phyloP scores from a whole-genome alignment of 2,888 invertebrate species.

The Nephrotoma guestfalica region DNA sequence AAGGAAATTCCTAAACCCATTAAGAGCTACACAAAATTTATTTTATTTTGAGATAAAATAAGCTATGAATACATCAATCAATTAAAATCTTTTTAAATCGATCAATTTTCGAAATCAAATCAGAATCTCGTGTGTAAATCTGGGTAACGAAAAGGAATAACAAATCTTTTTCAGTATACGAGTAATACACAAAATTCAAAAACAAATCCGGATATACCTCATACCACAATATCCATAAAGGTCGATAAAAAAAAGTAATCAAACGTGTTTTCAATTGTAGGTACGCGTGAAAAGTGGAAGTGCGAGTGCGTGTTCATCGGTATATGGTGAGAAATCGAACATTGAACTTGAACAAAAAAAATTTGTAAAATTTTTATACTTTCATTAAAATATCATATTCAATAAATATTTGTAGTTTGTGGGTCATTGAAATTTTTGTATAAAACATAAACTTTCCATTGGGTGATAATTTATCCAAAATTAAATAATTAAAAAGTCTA shows the following conservation, averaged over 20 bases:
- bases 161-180: not conserved
- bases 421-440: not conserved
- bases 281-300: not conserved
- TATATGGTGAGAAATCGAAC: not conserved
- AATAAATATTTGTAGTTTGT: not conserved
- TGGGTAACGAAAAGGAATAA: no score
- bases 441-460: not conserved
- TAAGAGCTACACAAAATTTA: no score
- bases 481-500: not conserved
- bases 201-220: not conserved
- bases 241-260: not conserved
- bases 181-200: no score
- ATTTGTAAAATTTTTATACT: not conserved
- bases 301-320: not conserved
- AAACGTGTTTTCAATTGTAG: not conserved
- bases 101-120: no score
- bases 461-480: not conserved
- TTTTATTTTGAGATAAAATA: no score
- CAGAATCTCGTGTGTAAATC: no score
- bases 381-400: not conserved
- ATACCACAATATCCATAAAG: not conserved
- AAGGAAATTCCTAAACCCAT: no score
- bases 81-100: no score
- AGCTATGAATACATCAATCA: no score
- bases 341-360: not conserved